Conservation (phyloP, 53 echinoderm and acorn worm species). For the Crossaster papposus region DNA sequence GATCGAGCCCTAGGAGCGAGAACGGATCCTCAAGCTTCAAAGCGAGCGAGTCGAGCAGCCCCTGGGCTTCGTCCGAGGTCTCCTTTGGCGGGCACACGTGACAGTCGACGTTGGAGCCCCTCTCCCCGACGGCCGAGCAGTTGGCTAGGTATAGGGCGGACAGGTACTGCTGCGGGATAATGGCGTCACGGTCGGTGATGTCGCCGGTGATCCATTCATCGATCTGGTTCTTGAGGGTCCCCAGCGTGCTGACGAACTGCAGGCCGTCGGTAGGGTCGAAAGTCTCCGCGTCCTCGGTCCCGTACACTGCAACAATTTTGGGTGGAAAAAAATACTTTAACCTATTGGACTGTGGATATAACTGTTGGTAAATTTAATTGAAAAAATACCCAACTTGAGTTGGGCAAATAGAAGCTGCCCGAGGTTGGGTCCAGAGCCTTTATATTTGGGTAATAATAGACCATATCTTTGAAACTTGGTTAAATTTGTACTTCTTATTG, state of each 20-base stretch:
- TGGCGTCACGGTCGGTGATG: background rate
- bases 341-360: no score
- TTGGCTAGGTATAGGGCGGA: background rate
- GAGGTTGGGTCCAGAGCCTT: no score
- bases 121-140: background rate
- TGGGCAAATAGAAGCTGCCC: no score
- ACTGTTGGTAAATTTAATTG: no score
- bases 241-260: conserved; percentile 2
- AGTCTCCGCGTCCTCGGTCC: background rate
- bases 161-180: no score
- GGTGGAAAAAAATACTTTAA: no score
- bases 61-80: background rate
- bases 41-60: background rate
- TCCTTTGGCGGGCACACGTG: background rate
- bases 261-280: background rate
- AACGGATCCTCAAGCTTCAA: background rate
- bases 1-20: background rate
- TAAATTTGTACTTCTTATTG: no score
- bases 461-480: no score
- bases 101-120: background rate
- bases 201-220: background rate
- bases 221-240: background rate
- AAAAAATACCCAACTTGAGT: no score
- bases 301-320: background rate
- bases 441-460: no score